Evolutionary conservation across 2,888 invertebrate genomes (phyloP).

Genomic region (Hyppa rectilinea): DNA sequence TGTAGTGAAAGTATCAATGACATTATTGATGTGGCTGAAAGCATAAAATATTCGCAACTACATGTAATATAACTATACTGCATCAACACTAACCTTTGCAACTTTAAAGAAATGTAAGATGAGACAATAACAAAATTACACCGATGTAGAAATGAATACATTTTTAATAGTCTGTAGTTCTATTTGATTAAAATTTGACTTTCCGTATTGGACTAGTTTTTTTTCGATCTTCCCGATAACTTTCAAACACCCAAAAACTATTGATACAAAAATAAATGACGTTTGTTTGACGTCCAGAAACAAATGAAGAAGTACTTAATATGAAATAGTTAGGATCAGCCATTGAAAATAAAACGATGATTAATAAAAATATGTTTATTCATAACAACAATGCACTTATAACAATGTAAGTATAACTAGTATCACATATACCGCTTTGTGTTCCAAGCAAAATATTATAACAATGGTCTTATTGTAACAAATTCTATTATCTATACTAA

Average conservation of each 20-base stretch:
- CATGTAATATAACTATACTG: constrained; percentile 15
- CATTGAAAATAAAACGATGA: constrained; percentile 9
- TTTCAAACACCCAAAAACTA: background rate
- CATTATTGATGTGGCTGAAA: constrained; percentile 12
- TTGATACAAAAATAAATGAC: background rate
- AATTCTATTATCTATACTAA: too few species aligned
- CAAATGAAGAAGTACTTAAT: background rate
- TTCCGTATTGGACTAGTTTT: constrained; percentile 16
- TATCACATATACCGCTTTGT: constrained; percentile 80
- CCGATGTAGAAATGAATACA: background rate
- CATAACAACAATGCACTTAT: constrained; percentile 53
- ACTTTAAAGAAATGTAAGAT: background rate
- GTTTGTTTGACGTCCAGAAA: background rate
- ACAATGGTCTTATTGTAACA: constrained; percentile 28
- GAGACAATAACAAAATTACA: background rate
- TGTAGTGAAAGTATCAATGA: constrained; percentile 38
- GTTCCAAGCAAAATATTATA: constrained; percentile 37
- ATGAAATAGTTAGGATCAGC: background rate
- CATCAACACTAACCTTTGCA: background rate
- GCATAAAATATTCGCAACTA: background rate
- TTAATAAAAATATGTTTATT: constrained; percentile 50
- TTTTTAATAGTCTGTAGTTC: background rate
- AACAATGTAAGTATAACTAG: constrained; percentile 73
- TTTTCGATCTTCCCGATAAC: constrained; percentile 9
- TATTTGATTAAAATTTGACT: constrained; percentile 33